Evolutionary conservation across 2,797 vertebrate species (phyloP), one percentile per base, ranked within the genome.

Genomic region (Hipposideros larvatus): DNA sequence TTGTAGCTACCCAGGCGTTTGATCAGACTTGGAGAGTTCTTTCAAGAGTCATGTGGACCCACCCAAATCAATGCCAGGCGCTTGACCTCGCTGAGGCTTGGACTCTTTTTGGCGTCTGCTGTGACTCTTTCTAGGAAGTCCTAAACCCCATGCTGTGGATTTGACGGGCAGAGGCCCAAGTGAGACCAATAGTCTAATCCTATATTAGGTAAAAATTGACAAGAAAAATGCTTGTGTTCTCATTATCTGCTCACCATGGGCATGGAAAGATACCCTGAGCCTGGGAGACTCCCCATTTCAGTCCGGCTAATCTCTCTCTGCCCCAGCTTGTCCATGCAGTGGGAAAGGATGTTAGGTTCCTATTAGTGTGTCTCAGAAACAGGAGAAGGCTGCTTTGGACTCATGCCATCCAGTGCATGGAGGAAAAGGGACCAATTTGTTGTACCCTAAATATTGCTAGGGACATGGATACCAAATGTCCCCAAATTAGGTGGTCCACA

Each of bases 381-480:
- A 73, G 59, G 57, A 66, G 88, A 88, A 66, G 16, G 31, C 43
- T 73, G 11, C 48, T 93, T 90, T 74, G 71, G 55, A 24, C 22
- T 90, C 46, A 94, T 96, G 77, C 96, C 79, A 83, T 91, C 74
- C 43, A 43, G 43, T 9, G 75, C 78, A 46, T 70, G 15, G 48
- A 83, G 53, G 82, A 83, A 88, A 84, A 83, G 28, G 66, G 61
- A 96, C 87, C 70, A 79, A 37, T 87, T 95, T 92, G 41, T 63
- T 94, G 26, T 74, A 71, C 65, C 66, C 73, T 93, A 83, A 96
- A 95, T 55, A 80, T 77, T 95, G 94, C 65, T 82, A 77, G 94
- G 74, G 83, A 88, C 48, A 41, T 85, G 87, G 94, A 75, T 90
- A 90, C 63, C 75, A 90, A 77, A 90, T 95, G 43, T 70, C 37